A percentile compares a stretch with the other conserved stretches of the same genome.
Evolutionary conservation across 2,888 invertebrate genomes (phyloP).

Genomic region (Himalopsyche tibetana): DNA sequence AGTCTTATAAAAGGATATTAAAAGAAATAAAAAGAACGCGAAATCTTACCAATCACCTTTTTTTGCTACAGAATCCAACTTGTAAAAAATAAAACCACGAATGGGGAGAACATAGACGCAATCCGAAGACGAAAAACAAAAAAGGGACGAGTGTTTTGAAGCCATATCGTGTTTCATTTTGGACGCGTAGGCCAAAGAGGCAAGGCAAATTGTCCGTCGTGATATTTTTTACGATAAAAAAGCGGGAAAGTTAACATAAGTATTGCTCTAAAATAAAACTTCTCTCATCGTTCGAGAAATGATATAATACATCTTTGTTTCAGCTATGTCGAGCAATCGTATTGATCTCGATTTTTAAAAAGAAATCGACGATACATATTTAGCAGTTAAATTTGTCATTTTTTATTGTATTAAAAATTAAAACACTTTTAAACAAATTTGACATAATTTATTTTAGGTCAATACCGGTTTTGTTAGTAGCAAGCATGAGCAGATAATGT

Average conservation of each 20-base stretch:
- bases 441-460: no score
- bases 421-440: no score
- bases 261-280: neutral
- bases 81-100: constrained; percentile 7
- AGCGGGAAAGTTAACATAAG: neutral
- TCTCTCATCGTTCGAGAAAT: neutral
- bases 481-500: no score
- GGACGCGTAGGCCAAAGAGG: constrained; percentile 24
- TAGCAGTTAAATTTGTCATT: no score
- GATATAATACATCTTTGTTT: no score
- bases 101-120: neutral
- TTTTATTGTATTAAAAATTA: no score
- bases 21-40: neutral
- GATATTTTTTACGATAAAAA: constrained; percentile 35
- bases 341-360: no score
- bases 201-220: constrained; percentile 20
- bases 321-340: no score
- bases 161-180: constrained; percentile 28
- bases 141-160: constrained; percentile 1
- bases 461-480: no score
- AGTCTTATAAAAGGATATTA: constrained; percentile 40
- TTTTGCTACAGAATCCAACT: constrained; percentile 8
- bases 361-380: no score
- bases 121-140: neutral
- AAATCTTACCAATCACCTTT: constrained; percentile 26